Percentiles rank a stretch among this genome's conserved stretches.
Evolutionary conservation across 2,888 invertebrate genomes (phyloP).

Genomic region (Lasioglossum calceatum): DNA sequence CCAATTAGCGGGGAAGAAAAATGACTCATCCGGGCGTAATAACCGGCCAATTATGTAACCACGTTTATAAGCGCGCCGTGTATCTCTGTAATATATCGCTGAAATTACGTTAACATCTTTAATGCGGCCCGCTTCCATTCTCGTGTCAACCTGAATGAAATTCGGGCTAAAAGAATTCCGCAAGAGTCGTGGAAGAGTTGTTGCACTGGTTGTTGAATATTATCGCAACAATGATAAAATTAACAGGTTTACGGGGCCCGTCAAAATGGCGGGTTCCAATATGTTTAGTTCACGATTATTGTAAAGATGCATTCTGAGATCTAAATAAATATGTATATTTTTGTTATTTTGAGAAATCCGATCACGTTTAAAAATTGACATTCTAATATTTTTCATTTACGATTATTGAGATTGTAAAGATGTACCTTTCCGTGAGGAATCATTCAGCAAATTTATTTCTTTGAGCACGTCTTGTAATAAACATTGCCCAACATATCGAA

Average conservation of each 20-base stretch:
- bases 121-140: background rate
- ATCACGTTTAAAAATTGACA: no score
- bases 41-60: conserved; percentile 38
- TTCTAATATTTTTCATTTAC: no score
- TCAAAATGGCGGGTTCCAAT: background rate
- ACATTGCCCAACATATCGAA: no score
- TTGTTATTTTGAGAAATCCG: no score
- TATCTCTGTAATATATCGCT: conserved; percentile 27
- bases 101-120: conserved; percentile 33
- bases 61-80: conserved; percentile 1
- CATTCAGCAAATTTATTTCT: background rate
- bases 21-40: conserved; percentile 20
- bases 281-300: background rate
- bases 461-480: no score
- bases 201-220: background rate
- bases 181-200: background rate
- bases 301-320: background rate
- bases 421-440: background rate
- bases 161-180: background rate
- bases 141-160: background rate
- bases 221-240: background rate
- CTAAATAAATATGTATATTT: no score
- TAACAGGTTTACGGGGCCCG: background rate
- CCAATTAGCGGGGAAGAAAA: conserved; percentile 36
- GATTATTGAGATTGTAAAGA: no score